Conservation (phyloP, 2,113 vertebrate species). For the Mionectes macconnelli region DNA sequence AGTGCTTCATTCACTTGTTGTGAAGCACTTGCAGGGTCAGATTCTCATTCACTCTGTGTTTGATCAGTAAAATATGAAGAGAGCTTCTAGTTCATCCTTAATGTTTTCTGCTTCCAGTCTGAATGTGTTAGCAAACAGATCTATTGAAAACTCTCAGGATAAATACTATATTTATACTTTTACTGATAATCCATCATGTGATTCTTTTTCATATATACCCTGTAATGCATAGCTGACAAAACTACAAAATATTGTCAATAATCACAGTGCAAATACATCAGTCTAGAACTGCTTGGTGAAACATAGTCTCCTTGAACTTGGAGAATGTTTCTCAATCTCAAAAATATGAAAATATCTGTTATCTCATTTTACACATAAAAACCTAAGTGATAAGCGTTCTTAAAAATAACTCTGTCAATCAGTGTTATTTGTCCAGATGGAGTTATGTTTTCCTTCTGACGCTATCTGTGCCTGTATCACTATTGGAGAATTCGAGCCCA, state of each 20-base stretch:
- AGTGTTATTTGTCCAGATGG: constrained; percentile 3
- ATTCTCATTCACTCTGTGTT: background rate
- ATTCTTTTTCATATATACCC: background rate
- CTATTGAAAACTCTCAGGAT: background rate
- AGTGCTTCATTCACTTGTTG: background rate
- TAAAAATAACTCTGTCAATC: constrained; percentile 25
- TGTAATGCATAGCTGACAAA: background rate
- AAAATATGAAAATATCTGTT: background rate
- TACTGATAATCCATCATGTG: background rate
- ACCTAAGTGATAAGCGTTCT: background rate
- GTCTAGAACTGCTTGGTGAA: background rate
- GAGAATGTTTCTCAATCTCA: constrained; percentile 1
- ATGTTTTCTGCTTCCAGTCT: background rate
- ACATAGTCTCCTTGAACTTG: background rate
- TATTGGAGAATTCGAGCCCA: background rate
- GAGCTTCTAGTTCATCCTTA: background rate
- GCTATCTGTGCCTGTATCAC: background rate
- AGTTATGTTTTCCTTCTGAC: background rate
- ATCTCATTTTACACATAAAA: constrained; percentile 21
- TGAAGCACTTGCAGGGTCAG: background rate
- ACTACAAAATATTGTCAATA: background rate
- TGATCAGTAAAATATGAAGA: background rate
- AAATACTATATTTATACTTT: background rate
- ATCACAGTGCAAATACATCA: background rate
- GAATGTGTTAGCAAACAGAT: background rate